Evolutionary conservation across 2,113 vertebrate genomes (phyloP), one percentile per base, ranked within the genome.

Genomic region (Alethe castanea): DNA sequence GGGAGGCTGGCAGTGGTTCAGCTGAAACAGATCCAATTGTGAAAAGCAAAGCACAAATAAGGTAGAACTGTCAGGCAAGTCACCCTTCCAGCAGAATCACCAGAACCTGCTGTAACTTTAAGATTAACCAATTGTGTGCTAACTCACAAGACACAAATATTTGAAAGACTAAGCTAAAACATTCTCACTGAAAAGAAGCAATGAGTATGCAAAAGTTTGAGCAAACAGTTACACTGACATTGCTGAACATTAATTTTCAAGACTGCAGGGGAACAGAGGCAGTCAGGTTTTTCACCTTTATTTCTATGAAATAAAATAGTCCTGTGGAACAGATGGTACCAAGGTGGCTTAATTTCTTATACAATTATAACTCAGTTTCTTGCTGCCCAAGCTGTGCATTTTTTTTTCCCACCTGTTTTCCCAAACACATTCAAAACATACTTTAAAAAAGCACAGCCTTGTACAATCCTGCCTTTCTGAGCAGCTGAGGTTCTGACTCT

Each of bases 1-100:
- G 40, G 38, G 47, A 93, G 76, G 67, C 56, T 94, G 88, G 93
- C 92, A 93, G 3, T 4, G 25, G 83, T 38, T 92, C 91, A 95
- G 76, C 5, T 95, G 93, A 92, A 93, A 94, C 48, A 71, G 40
- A 74, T 69, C 76, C 90, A 88, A 13, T 26, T 86, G 28, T 56
- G 72, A 81, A 80, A 86, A 87, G 73, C 65, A 72, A 84, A 96
- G 78, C 73, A 92, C 65, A 86, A 91, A 54, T 78, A 81, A 92
- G 92, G 88, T 86, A 52, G 80, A 86, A 53, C 78, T 84, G 48
- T 74, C 80, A 86, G 73, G 20, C 65, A 53, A 91, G 56, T 59
- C 77, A 56, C n/a, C 45, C 38, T 36, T 92, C 60, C 24, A 77
- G 36, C 76, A 81, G 60, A 78, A 74, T 18, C 29, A 60, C 16